These are phyloP conservation scores for Papilio xuthus DNA, from an alignment of 1,140 invertebrate genomes.

Conservation along the genomic window DNA sequence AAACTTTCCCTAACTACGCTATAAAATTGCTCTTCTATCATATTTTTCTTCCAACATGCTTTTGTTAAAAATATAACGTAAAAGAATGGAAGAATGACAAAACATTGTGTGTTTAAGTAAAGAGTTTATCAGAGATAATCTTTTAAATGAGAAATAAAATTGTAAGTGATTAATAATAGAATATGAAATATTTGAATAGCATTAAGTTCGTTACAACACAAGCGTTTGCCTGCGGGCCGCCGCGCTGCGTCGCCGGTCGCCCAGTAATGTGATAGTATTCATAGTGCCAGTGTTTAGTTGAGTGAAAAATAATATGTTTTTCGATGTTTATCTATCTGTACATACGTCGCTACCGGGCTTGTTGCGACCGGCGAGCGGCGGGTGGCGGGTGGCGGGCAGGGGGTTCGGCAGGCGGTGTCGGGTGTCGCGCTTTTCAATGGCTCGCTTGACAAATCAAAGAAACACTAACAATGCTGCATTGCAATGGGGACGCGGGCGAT, in stretches of 20 bases:
- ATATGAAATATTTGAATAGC: neutral
- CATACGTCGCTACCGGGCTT: slow-evolving; percentile 46
- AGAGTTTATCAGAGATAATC: neutral
- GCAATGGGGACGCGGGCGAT: neutral
- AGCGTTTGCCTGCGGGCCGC: neutral
- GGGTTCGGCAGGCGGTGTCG: neutral
- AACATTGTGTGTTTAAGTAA: neutral
- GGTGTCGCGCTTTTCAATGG: neutral
- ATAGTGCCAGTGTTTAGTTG: slow-evolving; percentile 53
- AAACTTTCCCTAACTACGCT: too few relatives aligned
- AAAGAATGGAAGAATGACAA: too few relatives aligned
- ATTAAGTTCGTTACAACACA: neutral
- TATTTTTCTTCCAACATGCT: too few relatives aligned
- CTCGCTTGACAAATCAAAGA: slow-evolving; percentile 18
- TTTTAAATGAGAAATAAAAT: neutral
- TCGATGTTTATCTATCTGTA: slow-evolving; percentile 60
- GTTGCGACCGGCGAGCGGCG: neutral
- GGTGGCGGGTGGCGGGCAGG: neutral
- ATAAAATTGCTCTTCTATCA: too few relatives aligned
- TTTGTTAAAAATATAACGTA: too few relatives aligned
- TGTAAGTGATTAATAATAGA: neutral
- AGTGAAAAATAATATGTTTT: slow-evolving; percentile 76
- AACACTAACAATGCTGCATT: slow-evolving; percentile 10
- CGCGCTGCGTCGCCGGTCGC: too few relatives aligned
- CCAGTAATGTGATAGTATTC: neutral